Evolutionary conservation across 1,140 invertebrate species (phyloP), one percentile per base, ranked within the genome.

Genomic region (Scylla paramamosain): DNA sequence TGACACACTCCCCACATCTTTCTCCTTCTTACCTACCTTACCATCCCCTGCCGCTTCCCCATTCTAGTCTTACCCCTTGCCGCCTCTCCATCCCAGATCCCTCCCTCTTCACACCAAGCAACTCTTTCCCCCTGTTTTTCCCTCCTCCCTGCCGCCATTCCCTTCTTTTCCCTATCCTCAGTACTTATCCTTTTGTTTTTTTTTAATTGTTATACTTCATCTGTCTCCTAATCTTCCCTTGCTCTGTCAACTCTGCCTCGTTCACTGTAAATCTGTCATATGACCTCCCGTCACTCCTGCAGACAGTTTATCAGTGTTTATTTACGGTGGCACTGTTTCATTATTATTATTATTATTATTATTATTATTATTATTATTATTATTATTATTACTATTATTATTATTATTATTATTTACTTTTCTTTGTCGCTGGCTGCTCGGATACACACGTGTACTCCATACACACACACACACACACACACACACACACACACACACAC

Each of bases 391-490:
- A 39, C 6, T 39, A 39, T 39, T 39, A 39, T 1, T 39, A 39
- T 39, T 6, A 39, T 39, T 39, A 39, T 39, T 39, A 39, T 39
- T 39, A 39, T 39, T 6, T 39, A 39, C 39, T 39, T 91, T 3
- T 91, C 89, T 25, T 14, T 59, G 48, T 29, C 3, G n/a, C 6
- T 29, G 28, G 12, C 28, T 31, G 28, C 2, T 59, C 12, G 46
- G 4, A 28, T 29, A 48, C 29, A 48, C 88, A 6, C 12, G 14
- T 12, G 52, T 29, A 31, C 52, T 67, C 52, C 83, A 84, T 25
- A 84, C 83, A 84, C 83, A 84, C 83, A 84, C n/a, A 84, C 83
- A 84, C 83, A 84, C 83, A 84, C 83, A 84, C 83, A 84, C 83
- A 84, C 86, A 87, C 86, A 87, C 31, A 87, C 31, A 87, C 31